These are phyloP conservation scores for Neodiprion lecontei DNA, from an alignment of 1,140 invertebrate genomes.

Conservation along the genomic window DNA sequence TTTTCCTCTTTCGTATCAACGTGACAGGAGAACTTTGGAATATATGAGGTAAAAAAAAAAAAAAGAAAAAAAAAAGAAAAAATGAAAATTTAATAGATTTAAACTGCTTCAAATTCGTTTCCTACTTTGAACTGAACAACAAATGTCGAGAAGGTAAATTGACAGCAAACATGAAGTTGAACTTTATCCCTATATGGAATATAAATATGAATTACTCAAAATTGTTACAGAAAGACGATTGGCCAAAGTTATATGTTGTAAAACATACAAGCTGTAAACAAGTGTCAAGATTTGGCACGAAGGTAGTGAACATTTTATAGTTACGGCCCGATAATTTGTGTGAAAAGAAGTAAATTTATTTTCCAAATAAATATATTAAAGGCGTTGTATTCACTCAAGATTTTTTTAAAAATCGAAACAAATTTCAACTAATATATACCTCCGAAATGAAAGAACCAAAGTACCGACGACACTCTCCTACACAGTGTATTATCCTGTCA, in stretches of 20 bases:
- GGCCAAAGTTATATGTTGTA: too few relatives aligned
- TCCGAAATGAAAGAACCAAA: slow-evolving; percentile 63
- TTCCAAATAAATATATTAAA: not conserved
- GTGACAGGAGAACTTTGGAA: too few relatives aligned
- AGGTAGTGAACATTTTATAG: slow-evolving; percentile 50
- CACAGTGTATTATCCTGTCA: slow-evolving; percentile 50
- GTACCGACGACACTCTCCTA: slow-evolving; percentile 55
- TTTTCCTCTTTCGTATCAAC: not conserved
- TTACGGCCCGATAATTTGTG: slow-evolving; percentile 41
- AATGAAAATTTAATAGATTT: too few relatives aligned
- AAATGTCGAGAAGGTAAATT: too few relatives aligned
- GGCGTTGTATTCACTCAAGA: not conserved
- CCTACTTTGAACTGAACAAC: too few relatives aligned
- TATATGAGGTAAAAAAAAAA: too few relatives aligned
- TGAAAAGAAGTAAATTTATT: not conserved
- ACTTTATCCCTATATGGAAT: too few relatives aligned
- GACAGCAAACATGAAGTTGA: too few relatives aligned
- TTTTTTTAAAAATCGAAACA: slow-evolving; percentile 18
- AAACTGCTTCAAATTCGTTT: too few relatives aligned
- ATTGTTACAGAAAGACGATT: too few relatives aligned
- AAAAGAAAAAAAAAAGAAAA: too few relatives aligned
- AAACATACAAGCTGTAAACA: slow-evolving; percentile 1
- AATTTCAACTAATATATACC: slow-evolving; percentile 61
- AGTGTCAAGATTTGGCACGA: slow-evolving; percentile 51
- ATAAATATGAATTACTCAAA: too few relatives aligned